These are phyloP conservation scores for Acanthopagrus latus DNA, from an alignment of 2,797 vertebrate genomes.

Conservation along the genomic window DNA sequence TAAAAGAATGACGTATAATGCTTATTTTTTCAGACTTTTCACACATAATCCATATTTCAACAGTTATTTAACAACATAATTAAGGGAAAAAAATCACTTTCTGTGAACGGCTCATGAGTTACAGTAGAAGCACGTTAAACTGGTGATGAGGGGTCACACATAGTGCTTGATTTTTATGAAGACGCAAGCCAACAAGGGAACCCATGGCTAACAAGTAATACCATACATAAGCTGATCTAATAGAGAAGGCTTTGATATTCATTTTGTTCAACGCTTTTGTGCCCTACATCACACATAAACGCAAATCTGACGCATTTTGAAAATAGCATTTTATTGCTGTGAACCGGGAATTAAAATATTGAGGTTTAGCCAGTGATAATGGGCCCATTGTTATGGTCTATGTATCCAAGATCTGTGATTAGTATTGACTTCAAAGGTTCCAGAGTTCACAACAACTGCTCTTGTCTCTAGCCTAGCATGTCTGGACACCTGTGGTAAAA, in stretches of 20 bases:
- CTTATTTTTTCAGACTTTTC: not conserved
- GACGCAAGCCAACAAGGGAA: not conserved
- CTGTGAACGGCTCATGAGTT: not conserved
- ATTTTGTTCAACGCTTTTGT: constrained; percentile 9
- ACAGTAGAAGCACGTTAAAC: not conserved
- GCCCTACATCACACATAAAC: not conserved
- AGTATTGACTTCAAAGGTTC: constrained; percentile 3
- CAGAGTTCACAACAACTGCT: constrained; percentile 20
- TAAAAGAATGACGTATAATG: not conserved
- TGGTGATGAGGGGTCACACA: not conserved
- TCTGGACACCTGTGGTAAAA: not conserved
- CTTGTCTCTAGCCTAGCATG: constrained; percentile 2
- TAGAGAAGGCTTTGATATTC: not conserved
- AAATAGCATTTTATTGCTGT: constrained; percentile 13
- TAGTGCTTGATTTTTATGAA: not conserved
- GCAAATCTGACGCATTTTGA: constrained; percentile 6
- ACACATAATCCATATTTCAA: not conserved
- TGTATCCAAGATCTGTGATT: constrained; percentile 30
- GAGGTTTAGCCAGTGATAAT: constrained; percentile 10
- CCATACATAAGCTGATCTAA: not conserved
- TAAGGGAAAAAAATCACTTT: not conserved
- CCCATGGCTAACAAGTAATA: not conserved
- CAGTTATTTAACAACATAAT: not conserved
- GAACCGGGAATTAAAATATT: constrained; percentile 11
- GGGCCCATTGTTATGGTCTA: constrained; percentile 32